A percentile compares a stretch with the other conserved stretches of the same genome.
Conservation (phyloP, 2,797 vertebrate genomes). For the Pelochelys cantorii region DNA sequence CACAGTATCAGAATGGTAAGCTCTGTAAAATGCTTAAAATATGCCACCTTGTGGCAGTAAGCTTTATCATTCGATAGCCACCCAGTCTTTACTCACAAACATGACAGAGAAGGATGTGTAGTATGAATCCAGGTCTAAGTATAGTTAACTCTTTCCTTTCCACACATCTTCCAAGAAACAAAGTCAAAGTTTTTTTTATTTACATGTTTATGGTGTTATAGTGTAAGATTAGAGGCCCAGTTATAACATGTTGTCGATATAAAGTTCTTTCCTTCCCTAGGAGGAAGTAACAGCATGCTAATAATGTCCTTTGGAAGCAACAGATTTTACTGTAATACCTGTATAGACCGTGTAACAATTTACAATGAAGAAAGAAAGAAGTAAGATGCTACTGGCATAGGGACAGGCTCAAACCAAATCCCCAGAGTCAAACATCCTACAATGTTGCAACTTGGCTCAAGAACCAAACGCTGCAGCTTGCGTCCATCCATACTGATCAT, state of each 20-base stretch:
- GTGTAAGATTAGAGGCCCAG: background rate
- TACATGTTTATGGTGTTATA: background rate
- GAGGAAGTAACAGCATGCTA: background rate
- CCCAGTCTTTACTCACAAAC: background rate
- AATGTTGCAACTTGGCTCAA: background rate
- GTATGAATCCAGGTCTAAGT: no score
- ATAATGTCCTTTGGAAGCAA: background rate
- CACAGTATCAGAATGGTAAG: rapidly evolving
- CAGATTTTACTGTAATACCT: background rate
- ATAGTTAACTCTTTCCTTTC: background rate
- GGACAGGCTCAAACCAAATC: background rate
- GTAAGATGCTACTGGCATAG: background rate
- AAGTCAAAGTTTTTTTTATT: background rate
- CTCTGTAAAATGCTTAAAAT: background rate
- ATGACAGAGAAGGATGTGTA: background rate
- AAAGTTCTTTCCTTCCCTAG: background rate
- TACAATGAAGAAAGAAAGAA: background rate
- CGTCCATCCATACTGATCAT: background rate
- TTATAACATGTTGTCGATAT: background rate
- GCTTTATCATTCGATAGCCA: background rate
- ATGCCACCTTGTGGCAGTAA: conserved; percentile 56
- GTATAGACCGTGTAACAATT: background rate
- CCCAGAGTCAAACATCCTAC: background rate
- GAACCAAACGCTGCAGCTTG: background rate
- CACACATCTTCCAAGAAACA: background rate